Evolutionary conservation across 1,140 invertebrate species (phyloP).

Genomic region (Bombus superbus): DNA sequence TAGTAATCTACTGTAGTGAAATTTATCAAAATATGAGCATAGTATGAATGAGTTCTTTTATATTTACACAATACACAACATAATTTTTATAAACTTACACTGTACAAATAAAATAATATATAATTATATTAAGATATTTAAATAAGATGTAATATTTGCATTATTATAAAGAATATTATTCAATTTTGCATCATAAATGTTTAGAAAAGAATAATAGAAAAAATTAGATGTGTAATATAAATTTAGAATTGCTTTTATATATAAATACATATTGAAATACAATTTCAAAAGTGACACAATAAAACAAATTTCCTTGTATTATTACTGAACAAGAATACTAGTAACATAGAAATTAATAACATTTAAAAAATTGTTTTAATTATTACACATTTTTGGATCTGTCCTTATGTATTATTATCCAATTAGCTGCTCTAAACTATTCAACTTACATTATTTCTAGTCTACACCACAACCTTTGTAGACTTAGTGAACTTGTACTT

Average conservation of each 20-base stretch:
- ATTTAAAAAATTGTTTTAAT: not conserved
- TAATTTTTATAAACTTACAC: conserved; percentile 55
- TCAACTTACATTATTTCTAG: conserved; percentile 60
- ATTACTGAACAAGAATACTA: conserved; percentile 21
- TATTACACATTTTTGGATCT: not conserved
- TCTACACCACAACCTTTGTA: conserved; percentile 65
- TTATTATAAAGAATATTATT: conserved; percentile 8
- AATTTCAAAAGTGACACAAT: not conserved
- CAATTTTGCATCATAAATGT: conserved; percentile 19
- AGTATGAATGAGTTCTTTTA: conserved; percentile 21
- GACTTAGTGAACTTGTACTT: conserved; percentile 66
- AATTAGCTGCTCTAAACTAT: conserved; percentile 63
- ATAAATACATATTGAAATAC: conserved; percentile 4
- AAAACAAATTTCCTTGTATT: not conserved
- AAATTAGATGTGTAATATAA: conserved; percentile 27
- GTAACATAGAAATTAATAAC: not conserved
- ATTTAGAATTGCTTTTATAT: not conserved
- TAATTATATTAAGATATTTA: conserved; percentile 42
- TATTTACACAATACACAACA: conserved; percentile 61
- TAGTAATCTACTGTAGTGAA: conserved; percentile 31
- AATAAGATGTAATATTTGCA: conserved; percentile 23
- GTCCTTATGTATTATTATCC: conserved; percentile 35
- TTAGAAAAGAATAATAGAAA: not conserved
- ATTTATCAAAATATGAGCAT: conserved; percentile 31
- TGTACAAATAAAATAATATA: conserved; percentile 54